These are phyloP conservation scores for Saccostrea echinata DNA, from an alignment of 1,140 invertebrate species.

Conservation along the genomic window DNA sequence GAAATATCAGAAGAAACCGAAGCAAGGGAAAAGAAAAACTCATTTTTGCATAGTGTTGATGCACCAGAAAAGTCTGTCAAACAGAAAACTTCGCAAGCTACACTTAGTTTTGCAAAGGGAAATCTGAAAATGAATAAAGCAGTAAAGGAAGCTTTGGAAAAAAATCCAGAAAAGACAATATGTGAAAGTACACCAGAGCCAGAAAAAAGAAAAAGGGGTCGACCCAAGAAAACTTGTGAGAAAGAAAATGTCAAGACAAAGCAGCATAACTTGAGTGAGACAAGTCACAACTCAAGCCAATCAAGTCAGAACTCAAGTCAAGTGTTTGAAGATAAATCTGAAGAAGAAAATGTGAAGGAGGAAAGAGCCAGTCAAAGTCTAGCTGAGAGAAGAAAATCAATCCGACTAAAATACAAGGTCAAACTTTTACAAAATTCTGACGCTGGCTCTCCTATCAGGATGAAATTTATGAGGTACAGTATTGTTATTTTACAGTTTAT, in stretches of 20 bases:
- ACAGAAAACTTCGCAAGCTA: constrained; percentile 59
- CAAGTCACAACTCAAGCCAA: neutral
- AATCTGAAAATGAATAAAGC: constrained; percentile 49
- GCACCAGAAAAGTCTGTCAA: constrained; percentile 7
- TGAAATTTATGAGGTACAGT: constrained; percentile 53
- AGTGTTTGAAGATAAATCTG: neutral
- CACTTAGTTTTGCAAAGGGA: constrained; percentile 54
- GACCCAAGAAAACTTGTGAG: neutral
- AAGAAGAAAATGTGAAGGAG: neutral
- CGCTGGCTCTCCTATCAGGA: constrained; percentile 49
- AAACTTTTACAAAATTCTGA: constrained; percentile 42
- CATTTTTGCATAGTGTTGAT: neutral
- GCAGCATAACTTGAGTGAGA: neutral
- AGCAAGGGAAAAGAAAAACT: constrained; percentile 4
- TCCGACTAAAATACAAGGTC: constrained; percentile 50
- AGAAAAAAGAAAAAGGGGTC: constrained; percentile 27
- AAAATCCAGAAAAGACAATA: neutral
- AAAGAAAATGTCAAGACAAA: neutral
- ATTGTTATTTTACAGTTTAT: neutral
- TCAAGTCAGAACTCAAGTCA: neutral
- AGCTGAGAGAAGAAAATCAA: constrained; percentile 36
- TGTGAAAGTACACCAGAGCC: neutral
- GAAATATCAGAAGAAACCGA: neutral
- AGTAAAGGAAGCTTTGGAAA: neutral
- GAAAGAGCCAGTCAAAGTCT: neutral